Base-by-base conservation (phyloP, 2,888 invertebrate genomes). In the Aphrophora alni region DNA sequence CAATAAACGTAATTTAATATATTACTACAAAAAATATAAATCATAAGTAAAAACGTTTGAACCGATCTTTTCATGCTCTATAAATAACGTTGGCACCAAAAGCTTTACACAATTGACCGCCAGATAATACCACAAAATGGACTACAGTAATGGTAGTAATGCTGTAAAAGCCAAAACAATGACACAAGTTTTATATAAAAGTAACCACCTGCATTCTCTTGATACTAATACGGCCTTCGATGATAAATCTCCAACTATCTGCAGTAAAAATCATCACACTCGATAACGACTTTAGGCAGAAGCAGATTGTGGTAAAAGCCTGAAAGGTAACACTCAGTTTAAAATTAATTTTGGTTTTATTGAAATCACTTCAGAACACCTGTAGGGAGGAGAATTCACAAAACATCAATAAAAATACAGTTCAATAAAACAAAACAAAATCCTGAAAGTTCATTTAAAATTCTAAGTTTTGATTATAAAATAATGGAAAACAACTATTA, bases 151-250 rank as follows among this genome's bases (percentile, higher is more conserved):
- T 21, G 21, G 21, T 21, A 8, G 59, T 21, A 59, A 12, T 59
- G 14, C 21, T 5, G 59, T 10, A 59, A 44, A 59, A 59, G 59
- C 59, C 3, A 59, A 59, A 12, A n/a, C n/a, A 59, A 3, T n/a
- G 59, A 21, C 21, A 12, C 59, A 59, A 21, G 59, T 4, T 59
- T 1, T 21, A 14, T 21, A 21, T 59, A 59, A 59, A 44, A 7
- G n/a, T 59, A 77, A 73, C 73, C 24, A 84, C 84, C 84, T 84
- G 82, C 51, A 83, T 78, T 80, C 83, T 80, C 21, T 38, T 69
- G 14, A 83, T 25, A 24, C 80, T 74, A n/a, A 83, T 75, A 69
- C 74, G 69, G 28, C 84, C 81, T 25, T 82, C 78, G 26, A 79
- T 72, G 38, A 82, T 26, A 17, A 76, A 68, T 28, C 81, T 77